A percentile compares a stretch with the other conserved stretches of the same genome.
These are phyloP conservation scores for Emesis russula DNA, from an alignment of 2,888 invertebrate species.

Conservation along the genomic window DNA sequence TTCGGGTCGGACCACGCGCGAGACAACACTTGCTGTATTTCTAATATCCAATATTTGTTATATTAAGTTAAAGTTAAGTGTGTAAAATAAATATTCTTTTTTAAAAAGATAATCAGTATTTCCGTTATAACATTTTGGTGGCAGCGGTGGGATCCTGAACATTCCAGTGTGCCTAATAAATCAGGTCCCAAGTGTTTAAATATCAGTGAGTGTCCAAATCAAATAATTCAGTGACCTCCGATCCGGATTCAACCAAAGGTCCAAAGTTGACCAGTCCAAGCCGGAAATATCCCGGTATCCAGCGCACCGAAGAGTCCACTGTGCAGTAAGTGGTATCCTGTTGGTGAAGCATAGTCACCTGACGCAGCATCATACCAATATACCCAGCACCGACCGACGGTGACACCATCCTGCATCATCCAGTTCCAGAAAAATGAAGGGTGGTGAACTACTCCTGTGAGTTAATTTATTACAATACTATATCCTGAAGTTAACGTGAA, in stretches of 20 bases:
- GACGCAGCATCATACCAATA: background rate
- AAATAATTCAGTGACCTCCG: background rate
- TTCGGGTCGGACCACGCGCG: background rate
- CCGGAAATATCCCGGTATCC: no score
- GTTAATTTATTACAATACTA: background rate
- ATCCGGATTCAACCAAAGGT: conserved; percentile 8
- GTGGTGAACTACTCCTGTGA: conserved; percentile 9
- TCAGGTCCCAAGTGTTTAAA: no score
- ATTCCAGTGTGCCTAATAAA: background rate
- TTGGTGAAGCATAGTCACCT: background rate
- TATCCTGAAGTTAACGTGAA: background rate
- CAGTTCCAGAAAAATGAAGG: conserved; percentile 1
- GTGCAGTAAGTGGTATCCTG: no score
- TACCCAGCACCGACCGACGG: conserved; percentile 8
- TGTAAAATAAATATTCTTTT: no score
- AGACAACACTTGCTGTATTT: background rate
- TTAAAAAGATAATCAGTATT: no score
- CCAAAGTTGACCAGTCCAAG: background rate
- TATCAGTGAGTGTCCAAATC: background rate
- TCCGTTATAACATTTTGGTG: no score
- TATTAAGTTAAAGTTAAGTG: no score
- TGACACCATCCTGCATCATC: background rate
- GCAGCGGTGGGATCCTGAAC: background rate
- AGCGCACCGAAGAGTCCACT: no score
- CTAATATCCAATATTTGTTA: no score